Evolutionary conservation across 2,888 invertebrate genomes (phyloP).

Genomic region (Linnaemya vulpina): DNA sequence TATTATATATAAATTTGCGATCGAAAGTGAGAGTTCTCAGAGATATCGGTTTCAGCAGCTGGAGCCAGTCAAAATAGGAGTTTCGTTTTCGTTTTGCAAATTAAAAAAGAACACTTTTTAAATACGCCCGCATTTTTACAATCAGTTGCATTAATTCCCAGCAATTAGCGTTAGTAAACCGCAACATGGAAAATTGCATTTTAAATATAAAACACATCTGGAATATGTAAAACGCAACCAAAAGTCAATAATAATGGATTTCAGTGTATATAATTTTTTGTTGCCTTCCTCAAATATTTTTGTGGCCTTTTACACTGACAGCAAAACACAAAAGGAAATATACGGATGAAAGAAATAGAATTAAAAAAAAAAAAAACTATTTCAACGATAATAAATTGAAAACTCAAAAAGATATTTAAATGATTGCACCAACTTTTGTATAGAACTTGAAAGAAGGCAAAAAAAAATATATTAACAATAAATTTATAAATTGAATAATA

Average conservation of each 20-base stretch:
- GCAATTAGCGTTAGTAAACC: conserved; percentile 10
- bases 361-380: background rate
- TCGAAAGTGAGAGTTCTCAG: too few species aligned
- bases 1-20: too few species aligned
- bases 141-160: conserved; percentile 19
- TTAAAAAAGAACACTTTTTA: too few species aligned
- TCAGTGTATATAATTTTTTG: too few species aligned
- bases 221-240: conserved; percentile 67
- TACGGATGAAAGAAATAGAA: background rate
- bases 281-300: background rate
- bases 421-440: conserved; percentile 28
- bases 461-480: conserved; percentile 34
- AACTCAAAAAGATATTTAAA: conserved; percentile 44
- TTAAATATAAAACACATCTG: conserved; percentile 57
- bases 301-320: conserved; percentile 32
- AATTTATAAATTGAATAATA: conserved; percentile 63
- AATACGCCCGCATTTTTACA: background rate
- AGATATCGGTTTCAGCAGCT: too few species aligned
- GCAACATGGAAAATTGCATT: conserved; percentile 18
- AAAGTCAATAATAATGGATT: conserved; percentile 66
- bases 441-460: background rate
- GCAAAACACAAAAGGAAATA: background rate
- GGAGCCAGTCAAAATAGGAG: too few species aligned
- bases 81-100: too few species aligned
- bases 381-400: conserved; percentile 67